Conservation (phyloP, 2,888 invertebrate species). For the Glaucopsyche alexis region DNA sequence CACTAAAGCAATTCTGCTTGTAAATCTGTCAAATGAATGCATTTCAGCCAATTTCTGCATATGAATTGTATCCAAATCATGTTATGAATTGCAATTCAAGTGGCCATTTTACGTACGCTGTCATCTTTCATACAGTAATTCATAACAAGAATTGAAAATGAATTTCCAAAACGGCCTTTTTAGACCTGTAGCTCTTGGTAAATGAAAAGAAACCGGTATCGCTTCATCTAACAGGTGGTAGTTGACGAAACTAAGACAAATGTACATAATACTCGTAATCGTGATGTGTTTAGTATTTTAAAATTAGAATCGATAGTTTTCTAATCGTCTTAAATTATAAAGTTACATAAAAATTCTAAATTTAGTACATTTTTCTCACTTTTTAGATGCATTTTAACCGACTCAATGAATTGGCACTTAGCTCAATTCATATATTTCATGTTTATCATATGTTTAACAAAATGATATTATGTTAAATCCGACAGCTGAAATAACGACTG, state of each 20-base stretch:
- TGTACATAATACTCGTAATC: slow-evolving; percentile 8
- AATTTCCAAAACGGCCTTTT: no score
- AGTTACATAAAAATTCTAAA: neutral
- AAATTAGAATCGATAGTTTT: slow-evolving; percentile 16
- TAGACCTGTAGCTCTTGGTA: no score
- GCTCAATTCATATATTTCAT: neutral
- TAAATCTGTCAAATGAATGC: no score
- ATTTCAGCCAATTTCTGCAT: no score
- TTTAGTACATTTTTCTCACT: slow-evolving; percentile 6
- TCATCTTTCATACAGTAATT: no score
- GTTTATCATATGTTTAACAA: neutral
- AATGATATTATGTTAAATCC: neutral
- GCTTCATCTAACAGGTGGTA: no score
- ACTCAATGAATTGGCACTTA: neutral
- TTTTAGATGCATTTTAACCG: slow-evolving; percentile 4
- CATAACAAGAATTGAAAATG: no score
- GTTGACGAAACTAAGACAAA: neutral
- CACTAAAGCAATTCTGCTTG: no score
- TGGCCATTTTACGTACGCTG: no score
- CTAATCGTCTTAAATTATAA: slow-evolving; percentile 1
- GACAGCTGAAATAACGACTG: neutral
- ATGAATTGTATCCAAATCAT: no score
- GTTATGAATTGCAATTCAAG: no score
- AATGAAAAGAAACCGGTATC: neutral
- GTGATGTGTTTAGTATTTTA: slow-evolving; percentile 21